Conservation (phyloP, 2,797 vertebrate species). For the Hybognathus amarus region DNA sequence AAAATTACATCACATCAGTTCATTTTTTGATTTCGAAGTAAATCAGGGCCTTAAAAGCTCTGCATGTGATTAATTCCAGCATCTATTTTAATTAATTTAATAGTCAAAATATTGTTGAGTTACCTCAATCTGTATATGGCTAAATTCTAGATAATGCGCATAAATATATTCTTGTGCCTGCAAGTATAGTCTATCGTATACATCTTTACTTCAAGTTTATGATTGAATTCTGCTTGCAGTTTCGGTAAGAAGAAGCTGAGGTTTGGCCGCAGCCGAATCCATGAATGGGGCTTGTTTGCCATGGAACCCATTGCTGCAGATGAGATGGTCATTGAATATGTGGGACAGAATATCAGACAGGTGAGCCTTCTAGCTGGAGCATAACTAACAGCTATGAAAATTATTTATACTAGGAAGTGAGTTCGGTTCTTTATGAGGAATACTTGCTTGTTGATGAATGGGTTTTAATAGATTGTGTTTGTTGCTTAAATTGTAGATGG, state of each 20-base stretch:
- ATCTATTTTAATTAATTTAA: background rate
- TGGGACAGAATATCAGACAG: slow-evolving; percentile 94
- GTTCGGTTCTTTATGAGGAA: background rate
- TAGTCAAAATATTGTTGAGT: background rate
- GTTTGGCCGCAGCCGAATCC: slow-evolving; percentile 92
- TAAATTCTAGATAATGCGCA: background rate
- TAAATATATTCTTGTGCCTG: background rate
- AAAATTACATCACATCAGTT: too few species aligned
- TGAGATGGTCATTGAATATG: slow-evolving; percentile 96
- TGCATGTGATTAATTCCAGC: background rate
- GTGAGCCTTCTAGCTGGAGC: slow-evolving; percentile 63
- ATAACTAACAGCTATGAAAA: background rate
- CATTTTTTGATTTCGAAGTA: too few species aligned
- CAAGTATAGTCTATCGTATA: background rate
- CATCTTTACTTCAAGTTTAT: background rate
- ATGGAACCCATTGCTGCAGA: slow-evolving; percentile 94
- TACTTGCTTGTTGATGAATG: background rate
- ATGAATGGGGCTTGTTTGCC: slow-evolving; percentile 93
- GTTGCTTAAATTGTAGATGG: slow-evolving; percentile 78
- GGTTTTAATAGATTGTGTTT: slow-evolving; percentile 2
- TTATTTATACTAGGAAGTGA: background rate
- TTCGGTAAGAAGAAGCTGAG: slow-evolving; percentile 93
- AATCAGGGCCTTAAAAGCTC: background rate
- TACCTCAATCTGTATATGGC: background rate
- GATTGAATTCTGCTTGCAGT: slow-evolving; percentile 70